These are phyloP conservation scores for Tangara arthus DNA, from an alignment of 2,797 vertebrate genomes.

Conservation along the genomic window DNA sequence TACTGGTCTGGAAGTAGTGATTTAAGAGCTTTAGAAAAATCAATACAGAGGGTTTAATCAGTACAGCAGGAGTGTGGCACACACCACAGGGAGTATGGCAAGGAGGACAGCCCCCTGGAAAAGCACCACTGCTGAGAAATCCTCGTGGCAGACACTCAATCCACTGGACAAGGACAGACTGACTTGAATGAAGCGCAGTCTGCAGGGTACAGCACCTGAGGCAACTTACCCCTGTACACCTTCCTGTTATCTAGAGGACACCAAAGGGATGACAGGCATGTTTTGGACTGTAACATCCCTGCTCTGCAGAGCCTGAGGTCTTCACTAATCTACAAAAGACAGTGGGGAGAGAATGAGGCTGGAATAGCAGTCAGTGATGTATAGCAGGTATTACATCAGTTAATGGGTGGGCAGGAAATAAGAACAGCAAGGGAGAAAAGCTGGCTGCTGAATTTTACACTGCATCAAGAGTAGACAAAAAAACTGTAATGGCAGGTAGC, in stretches of 20 bases:
- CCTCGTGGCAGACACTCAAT: background rate
- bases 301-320: background rate
- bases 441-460: background rate
- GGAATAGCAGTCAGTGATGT: background rate
- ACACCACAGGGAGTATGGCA: background rate
- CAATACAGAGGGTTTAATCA: rapidly evolving
- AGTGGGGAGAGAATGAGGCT: background rate
- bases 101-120: background rate
- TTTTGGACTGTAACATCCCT: background rate
- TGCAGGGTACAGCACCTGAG: background rate
- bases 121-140: background rate
- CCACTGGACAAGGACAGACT: background rate
- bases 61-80: background rate
- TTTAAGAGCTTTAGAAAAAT: background rate
- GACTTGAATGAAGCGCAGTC: background rate
- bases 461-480: background rate
- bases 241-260: background rate
- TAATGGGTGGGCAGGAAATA: background rate
- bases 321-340: background rate
- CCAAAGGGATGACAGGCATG: background rate
- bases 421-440: background rate
- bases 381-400: background rate
- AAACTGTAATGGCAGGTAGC: background rate
- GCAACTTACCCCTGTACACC: background rate
- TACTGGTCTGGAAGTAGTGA: background rate